Evolutionary conservation across 1,140 invertebrate genomes (phyloP), one percentile per base, ranked within the genome.

Genomic region (Wasmannia auropunctata): DNA sequence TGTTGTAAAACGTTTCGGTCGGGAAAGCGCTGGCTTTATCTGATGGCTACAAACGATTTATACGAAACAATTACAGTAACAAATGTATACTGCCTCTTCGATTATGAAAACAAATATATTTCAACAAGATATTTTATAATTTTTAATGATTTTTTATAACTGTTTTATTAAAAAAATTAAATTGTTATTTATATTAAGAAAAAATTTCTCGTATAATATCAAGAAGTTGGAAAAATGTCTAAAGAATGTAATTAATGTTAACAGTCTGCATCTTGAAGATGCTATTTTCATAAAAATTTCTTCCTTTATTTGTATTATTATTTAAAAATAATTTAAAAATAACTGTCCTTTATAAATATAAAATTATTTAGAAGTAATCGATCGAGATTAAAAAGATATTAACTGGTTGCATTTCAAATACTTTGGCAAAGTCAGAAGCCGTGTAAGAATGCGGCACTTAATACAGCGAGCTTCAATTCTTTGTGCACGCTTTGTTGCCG

Each of bases 391-490:
- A 43, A 49, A 19, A 58, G 11, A n/a, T 10, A 43, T 58, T 72
- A 46, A 58, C 11, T 25, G 7, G 25, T 25, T 31, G 19, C 25
- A 31, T 25, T 40, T 43, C 2, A 40, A 70, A 31, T 40, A 49
- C n/a, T 77, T 28, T 0, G 7, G 14, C n/a, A 6, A 10, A 70
- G 2, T 70, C 34, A 43, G 49, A 72, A 70, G 2, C 25, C 14
- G 31, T 5, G 19, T 56, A 81, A 72, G 3, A 58, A 81, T 28
- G 22, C 10, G n/a, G 14, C 16, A 25, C 19, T 81, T n/a, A 37
- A 67, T 49, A 67, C 10, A 80, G 5, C 22, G 16, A 58, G 37
- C 19, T 58, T 22, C 49, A 70, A 81, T 81, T 81, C 65, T 81
- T 80, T 58, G 49, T 37, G 11, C 11, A 22, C 25, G 37, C 51